Conservation (phyloP, 2,888 invertebrate genomes). For the Phorcus lineatus region DNA sequence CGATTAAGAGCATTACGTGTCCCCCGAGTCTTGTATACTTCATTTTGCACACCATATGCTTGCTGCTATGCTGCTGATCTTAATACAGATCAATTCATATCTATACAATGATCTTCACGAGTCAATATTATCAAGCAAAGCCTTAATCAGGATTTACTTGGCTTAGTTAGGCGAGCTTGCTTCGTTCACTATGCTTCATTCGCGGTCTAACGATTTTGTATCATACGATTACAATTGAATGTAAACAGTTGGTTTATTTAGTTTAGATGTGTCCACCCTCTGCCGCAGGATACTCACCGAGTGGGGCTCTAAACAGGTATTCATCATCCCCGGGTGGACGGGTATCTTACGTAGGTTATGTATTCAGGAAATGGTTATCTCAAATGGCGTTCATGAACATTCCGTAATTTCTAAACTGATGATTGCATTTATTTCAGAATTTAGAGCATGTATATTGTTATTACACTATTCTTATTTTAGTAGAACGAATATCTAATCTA, state of each 20-base stretch:
- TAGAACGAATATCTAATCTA: too few species aligned
- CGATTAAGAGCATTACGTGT: slow-evolving; percentile 9
- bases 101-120: slow-evolving; percentile 3
- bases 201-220: slow-evolving; percentile 21
- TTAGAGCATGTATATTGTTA: too few species aligned
- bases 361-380: too few species aligned
- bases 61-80: not conserved
- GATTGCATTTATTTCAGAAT: too few species aligned
- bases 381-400: too few species aligned
- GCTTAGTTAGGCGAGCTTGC: not conserved
- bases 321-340: too few species aligned
- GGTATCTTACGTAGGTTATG: too few species aligned
- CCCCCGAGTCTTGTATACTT: not conserved
- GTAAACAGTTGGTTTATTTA: slow-evolving; percentile 20
- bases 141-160: slow-evolving; percentile 6
- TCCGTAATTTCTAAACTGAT: too few species aligned
- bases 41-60: slow-evolving; percentile 6
- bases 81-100: not conserved
- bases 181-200: not conserved
- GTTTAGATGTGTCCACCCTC: slow-evolving; percentile 16
- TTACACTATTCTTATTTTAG: too few species aligned
- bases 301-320: not conserved
- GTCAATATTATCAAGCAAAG: slow-evolving; percentile 22
- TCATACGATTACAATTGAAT: slow-evolving; percentile 11
- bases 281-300: not conserved